A percentile compares a stretch with the other conserved stretches of the same genome.
Evolutionary conservation across 2,888 invertebrate genomes (phyloP).

Genomic region (Lamellibrachia columna): DNA sequence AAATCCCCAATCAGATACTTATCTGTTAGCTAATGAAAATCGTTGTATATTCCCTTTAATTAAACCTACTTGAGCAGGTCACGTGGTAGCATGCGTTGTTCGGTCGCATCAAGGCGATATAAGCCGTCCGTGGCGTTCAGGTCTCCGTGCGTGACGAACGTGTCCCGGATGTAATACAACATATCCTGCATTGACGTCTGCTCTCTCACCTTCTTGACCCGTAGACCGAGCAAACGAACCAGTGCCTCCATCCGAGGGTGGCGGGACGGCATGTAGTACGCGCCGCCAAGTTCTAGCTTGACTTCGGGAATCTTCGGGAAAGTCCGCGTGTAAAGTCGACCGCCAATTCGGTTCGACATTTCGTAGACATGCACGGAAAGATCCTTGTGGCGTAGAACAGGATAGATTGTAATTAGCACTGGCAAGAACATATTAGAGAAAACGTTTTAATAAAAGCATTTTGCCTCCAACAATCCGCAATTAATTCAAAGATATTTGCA

Average conservation of each 20-base stretch:
- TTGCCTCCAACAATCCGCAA: not conserved
- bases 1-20: too few relatives aligned
- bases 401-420: not conserved
- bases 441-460: not conserved
- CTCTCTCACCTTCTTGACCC: not conserved
- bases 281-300: conserved; percentile 17
- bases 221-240: not conserved
- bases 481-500: not conserved
- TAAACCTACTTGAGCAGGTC: not conserved
- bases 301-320: conserved; percentile 17
- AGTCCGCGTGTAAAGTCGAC: conserved; percentile 33
- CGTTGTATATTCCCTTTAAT: not conserved
- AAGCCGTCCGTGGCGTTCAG: not conserved
- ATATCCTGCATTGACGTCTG: not conserved
- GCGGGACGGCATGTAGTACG: conserved; percentile 13
- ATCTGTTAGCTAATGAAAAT: too few relatives aligned
- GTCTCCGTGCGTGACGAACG: not conserved
- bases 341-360: conserved; percentile 33
- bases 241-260: not conserved
- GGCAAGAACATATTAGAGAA: not conserved
- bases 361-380: conserved; percentile 34
- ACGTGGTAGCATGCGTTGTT: not conserved
- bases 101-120: not conserved
- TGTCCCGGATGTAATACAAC: conserved; percentile 3
- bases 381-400: not conserved